phyloP scores from a whole-genome alignment of 2,113 vertebrate genomes.

The Entelurus aequoreus region DNA sequence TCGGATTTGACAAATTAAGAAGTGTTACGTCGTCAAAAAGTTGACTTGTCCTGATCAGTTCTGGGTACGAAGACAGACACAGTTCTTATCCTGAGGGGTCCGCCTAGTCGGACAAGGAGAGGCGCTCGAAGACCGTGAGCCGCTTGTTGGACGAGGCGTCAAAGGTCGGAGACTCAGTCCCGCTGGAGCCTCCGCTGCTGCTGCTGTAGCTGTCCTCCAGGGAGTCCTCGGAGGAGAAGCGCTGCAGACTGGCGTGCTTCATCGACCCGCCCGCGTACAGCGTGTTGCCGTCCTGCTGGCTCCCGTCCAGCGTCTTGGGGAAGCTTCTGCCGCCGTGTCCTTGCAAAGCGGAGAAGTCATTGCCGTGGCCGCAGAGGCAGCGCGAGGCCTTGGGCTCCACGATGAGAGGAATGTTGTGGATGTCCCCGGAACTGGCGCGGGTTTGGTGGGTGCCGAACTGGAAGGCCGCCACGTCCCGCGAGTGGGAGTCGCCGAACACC shows the following conservation, averaged over 20 bases:
- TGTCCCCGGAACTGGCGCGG: slow-evolving; percentile 65
- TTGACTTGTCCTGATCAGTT: slow-evolving; percentile 45
- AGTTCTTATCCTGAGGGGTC: slow-evolving; percentile 18
- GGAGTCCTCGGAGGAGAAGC: slow-evolving; percentile 83
- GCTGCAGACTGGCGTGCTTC: slow-evolving; percentile 60
- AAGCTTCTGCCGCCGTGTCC: slow-evolving; percentile 44
- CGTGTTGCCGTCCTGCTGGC: slow-evolving; percentile 28
- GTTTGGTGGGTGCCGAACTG: slow-evolving; percentile 63
- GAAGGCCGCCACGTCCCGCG: slow-evolving; percentile 56
- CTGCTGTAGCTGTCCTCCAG: slow-evolving; percentile 85
- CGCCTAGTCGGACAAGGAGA: slow-evolving; percentile 80
- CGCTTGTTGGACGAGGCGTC: slow-evolving; percentile 66
- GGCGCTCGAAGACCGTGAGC: slow-evolving; percentile 83
- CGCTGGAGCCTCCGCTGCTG: slow-evolving; percentile 80
- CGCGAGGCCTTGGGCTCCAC: slow-evolving; percentile 64
- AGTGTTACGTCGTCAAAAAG: slow-evolving; percentile 53
- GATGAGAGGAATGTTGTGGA: slow-evolving; percentile 65
- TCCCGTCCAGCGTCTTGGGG: slow-evolving; percentile 40
- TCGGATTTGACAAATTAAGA: slow-evolving; percentile 56
- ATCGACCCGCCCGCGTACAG: slow-evolving; percentile 31
- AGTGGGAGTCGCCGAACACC: slow-evolving; percentile 56
- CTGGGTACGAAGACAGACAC: slow-evolving; percentile 32
- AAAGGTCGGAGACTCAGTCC: slow-evolving; percentile 81
- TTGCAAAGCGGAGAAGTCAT: slow-evolving; percentile 44
- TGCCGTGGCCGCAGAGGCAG: slow-evolving; percentile 72